Percentiles rank a stretch among this genome's conserved stretches.
Evolutionary conservation across 1,140 invertebrate species (phyloP).

Genomic region (Drosophila obscura): DNA sequence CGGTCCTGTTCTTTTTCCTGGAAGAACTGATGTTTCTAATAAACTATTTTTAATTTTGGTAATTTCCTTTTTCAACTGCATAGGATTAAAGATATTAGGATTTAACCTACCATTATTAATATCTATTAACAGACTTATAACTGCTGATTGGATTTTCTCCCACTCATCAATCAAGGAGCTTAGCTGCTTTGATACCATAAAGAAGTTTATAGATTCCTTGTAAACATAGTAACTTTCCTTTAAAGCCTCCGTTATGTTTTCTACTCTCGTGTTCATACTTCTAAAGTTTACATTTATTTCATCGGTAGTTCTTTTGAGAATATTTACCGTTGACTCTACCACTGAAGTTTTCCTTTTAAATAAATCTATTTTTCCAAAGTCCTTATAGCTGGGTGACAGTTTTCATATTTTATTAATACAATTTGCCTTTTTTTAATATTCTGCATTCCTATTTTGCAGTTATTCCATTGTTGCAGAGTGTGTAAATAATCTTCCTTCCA

Average conservation of each 20-base stretch:
- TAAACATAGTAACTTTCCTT: slow-evolving; percentile 5
- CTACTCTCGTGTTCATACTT: no score
- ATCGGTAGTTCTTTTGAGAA: neutral
- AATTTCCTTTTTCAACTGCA: neutral
- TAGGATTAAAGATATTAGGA: neutral
- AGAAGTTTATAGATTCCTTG: slow-evolving; percentile 13
- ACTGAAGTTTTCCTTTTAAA: neutral
- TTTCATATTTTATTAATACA: no score
- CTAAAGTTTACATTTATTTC: no score
- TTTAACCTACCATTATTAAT: slow-evolving; percentile 1
- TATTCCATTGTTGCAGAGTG: no score
- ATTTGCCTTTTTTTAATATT: no score
- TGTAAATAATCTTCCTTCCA: no score
- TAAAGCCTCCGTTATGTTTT: neutral
- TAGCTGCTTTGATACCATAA: neutral
- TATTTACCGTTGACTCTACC: neutral
- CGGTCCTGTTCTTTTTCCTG: neutral
- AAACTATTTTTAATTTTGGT: neutral
- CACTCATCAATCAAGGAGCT: no score
- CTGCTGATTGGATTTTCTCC: neutral
- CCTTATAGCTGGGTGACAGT: no score
- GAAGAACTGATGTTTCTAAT: neutral
- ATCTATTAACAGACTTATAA: neutral
- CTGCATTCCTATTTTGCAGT: no score
- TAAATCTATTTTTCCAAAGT: neutral